These are phyloP conservation scores for Parazoanthus swiftii DNA, from an alignment of 92 coral and sea anemone genomes.

Conservation along the genomic window DNA sequence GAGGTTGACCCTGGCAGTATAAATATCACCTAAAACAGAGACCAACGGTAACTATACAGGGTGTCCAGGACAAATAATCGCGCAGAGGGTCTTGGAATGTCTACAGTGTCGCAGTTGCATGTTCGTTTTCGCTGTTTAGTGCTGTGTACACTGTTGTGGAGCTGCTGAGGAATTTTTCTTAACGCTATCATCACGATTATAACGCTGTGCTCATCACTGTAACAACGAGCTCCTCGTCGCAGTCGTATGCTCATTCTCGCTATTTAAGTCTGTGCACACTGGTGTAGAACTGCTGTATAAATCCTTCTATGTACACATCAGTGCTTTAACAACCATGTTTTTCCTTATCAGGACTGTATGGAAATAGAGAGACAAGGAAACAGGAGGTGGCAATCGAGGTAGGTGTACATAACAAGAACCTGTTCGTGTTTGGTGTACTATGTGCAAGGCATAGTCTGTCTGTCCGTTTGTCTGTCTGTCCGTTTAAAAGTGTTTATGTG, in stretches of 20 bases:
- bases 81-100: too few species aligned
- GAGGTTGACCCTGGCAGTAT: background rate
- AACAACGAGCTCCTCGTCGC: background rate
- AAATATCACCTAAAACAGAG: background rate
- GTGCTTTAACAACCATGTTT: background rate
- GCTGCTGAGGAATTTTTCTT: background rate
- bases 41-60: too few species aligned
- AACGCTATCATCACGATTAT: background rate
- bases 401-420: background rate
- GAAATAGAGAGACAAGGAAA: conserved; percentile 62
- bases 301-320: background rate
- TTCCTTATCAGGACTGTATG: conserved; percentile 65
- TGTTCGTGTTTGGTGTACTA: background rate
- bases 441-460: background rate
- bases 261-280: background rate
- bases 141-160: background rate
- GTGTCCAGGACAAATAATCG: too few species aligned
- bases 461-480: background rate
- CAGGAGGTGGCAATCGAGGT: conserved; percentile 84
- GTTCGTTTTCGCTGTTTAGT: background rate
- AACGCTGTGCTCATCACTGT: background rate
- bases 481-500: background rate
- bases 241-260: background rate
- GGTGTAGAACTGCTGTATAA: too few species aligned
- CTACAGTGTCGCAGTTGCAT: background rate